Base-by-base conservation (phyloP, 2,888 invertebrate genomes). In the Trichopoda pennipes region DNA sequence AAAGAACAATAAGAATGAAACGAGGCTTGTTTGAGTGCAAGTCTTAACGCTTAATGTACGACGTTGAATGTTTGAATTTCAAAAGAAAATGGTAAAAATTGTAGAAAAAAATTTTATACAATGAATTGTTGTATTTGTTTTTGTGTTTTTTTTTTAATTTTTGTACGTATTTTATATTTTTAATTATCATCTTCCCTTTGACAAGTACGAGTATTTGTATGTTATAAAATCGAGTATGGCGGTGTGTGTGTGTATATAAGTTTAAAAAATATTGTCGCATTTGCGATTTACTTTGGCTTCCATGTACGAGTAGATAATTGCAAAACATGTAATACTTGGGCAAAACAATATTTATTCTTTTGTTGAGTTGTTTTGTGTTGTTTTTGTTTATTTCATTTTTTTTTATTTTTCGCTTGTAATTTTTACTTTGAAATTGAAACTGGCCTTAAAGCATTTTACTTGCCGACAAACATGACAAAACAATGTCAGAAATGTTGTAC, bases 401-500 rank as follows among this genome's bases (percentile, higher is more conserved):
- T n/a, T n/a, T n/a, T 55, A 55, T 55, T 47, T 58, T 38, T 14
- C 23, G 9, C 35, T 51, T 38, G 16, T 14, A 47, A 55, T 66
- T 74, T 68, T 75, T 68, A 68, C 75, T 75, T 75, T 77, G 81
- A 81, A 81, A 81, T 81, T 35, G 76, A 81, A 81, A 73, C 78
- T 69, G 81, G 77, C 78, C 78, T 75, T 66, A 49, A 78, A 81
- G 81, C 78, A 64, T 60, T 73, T 60, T 74, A 38, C 51, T 17
- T 69, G 63, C 81, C 81, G 81, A 78, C 81, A 81, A 81, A 78
- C 78, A 81, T 47, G 70, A 64, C 70, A 77, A 77, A 77, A 70
- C 63, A 70, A 77, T 77, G 77, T 70, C 77, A 77, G 56, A 70
- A 64, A 77, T 70, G 70, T 70, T 64, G 63, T 69, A 47, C 47